Evolutionary conservation across 2,888 invertebrate species (phyloP).

Genomic region (Willowsia nigromaculata): DNA sequence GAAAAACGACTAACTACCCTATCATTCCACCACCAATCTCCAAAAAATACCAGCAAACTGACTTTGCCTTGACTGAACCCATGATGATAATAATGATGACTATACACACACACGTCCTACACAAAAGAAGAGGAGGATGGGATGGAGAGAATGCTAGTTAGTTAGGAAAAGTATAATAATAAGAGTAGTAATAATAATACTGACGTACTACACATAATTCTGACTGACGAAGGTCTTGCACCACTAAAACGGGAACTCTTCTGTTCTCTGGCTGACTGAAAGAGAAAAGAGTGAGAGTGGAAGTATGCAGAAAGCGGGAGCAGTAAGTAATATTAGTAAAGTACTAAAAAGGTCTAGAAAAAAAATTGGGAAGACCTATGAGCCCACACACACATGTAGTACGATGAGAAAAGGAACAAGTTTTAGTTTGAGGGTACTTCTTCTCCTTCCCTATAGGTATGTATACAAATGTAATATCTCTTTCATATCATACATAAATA

Average conservation of each 20-base stretch:
- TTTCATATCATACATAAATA: constrained; percentile 44
- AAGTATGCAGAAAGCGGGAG: constrained; percentile 34
- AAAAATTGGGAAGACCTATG: constrained; percentile 9
- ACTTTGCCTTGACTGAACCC: constrained; percentile 22
- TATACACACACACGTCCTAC: not conserved
- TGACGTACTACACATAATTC: constrained; percentile 69
- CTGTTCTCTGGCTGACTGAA: not conserved
- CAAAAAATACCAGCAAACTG: not conserved
- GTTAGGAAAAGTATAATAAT: constrained; percentile 64
- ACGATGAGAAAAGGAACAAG: constrained; percentile 28
- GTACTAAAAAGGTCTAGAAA: constrained; percentile 68
- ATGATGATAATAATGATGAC: not conserved
- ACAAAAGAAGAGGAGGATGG: not conserved
- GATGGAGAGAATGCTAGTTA: constrained; percentile 51
- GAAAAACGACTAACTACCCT: constrained; percentile 31
- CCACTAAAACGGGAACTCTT: constrained; percentile 14
- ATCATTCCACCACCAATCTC: constrained; percentile 18
- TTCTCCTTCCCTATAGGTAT: not conserved
- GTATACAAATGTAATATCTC: constrained; percentile 37
- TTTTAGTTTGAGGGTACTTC: constrained; percentile 51
- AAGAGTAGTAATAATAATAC: constrained; percentile 64
- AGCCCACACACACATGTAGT: not conserved
- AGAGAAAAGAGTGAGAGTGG: constrained; percentile 14
- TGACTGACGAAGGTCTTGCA: constrained; percentile 63
- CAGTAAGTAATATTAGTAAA: constrained; percentile 50